These are phyloP conservation scores for Scomber colias DNA, from an alignment of 2,113 vertebrate genomes.

Conservation along the genomic window DNA sequence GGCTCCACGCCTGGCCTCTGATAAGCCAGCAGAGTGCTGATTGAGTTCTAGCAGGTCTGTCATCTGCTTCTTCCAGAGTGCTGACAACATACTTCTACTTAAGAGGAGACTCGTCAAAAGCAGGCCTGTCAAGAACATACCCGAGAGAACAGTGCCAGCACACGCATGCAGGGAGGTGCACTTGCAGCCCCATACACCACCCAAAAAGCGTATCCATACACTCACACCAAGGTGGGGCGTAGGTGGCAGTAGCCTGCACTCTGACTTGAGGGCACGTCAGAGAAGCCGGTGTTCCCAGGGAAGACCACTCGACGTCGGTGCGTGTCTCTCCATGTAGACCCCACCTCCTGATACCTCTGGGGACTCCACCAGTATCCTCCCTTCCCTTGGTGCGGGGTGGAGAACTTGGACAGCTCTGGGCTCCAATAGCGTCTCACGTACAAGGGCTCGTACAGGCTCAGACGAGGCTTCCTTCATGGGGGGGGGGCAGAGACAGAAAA, in stretches of 20 bases:
- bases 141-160: conserved; percentile 6
- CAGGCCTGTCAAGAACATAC: conserved; percentile 3
- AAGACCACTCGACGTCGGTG: conserved; percentile 59
- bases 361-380: conserved; percentile 69
- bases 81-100: conserved; percentile 57
- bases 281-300: conserved; percentile 74
- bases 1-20: conserved; percentile 45
- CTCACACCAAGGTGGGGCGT: conserved; percentile 67
- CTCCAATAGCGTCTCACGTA: conserved; percentile 47
- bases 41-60: conserved; percentile 51
- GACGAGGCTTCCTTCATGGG: conserved; percentile 55
- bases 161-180: conserved; percentile 11
- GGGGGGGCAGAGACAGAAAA: conserved; percentile 53
- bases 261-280: conserved; percentile 56
- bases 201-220: background rate
- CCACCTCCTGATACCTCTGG: conserved; percentile 57
- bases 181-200: background rate
- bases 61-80: conserved; percentile 44
- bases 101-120: conserved; percentile 42
- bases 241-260: conserved; percentile 59
- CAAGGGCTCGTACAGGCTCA: conserved; percentile 63
- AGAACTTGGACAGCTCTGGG: conserved; percentile 51
- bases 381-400: conserved; percentile 62
- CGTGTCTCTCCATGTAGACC: conserved; percentile 57
- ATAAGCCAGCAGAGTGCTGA: conserved; percentile 66